These are phyloP conservation scores for Autographa pulchrina DNA, from an alignment of 2,888 invertebrate genomes.

Conservation along the genomic window DNA sequence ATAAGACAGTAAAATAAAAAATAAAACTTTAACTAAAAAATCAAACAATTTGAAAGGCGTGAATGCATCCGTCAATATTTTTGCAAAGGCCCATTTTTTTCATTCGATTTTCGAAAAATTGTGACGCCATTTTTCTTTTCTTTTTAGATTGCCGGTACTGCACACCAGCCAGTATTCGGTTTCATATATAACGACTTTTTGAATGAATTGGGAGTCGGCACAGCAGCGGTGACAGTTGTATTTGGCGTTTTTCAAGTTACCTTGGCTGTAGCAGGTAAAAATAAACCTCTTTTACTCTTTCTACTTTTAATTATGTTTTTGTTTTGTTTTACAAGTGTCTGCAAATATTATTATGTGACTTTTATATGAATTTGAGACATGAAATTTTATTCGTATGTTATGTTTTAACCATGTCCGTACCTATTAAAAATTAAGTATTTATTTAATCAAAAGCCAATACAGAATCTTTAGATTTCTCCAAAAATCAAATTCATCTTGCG, in stretches of 20 bases:
- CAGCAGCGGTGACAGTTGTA: slow-evolving; percentile 88
- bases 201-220: slow-evolving; percentile 87
- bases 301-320: background rate
- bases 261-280: slow-evolving; percentile 87
- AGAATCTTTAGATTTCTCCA: too few relatives aligned
- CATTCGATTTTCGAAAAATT: slow-evolving; percentile 15
- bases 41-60: background rate
- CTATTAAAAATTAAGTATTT: too few relatives aligned
- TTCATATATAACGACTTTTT: slow-evolving; percentile 90
- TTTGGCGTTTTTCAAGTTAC: slow-evolving; percentile 90
- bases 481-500: too few relatives aligned
- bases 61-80: background rate
- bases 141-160: slow-evolving; percentile 87
- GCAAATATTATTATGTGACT: background rate
- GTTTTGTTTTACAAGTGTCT: background rate
- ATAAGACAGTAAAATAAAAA: too few relatives aligned
- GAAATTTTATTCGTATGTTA: too few relatives aligned
- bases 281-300: background rate
- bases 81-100: background rate
- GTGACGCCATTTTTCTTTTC: background rate
- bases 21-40: too few relatives aligned
- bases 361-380: background rate
- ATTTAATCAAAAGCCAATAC: too few relatives aligned
- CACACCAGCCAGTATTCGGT: slow-evolving; percentile 89
- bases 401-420: too few relatives aligned